A percentile compares a stretch with the other conserved stretches of the same genome.
These are phyloP conservation scores for Diacarnus erythraeanus DNA, from an alignment of 37 sponge, comb jelly and placozoan species.

Conservation along the genomic window DNA sequence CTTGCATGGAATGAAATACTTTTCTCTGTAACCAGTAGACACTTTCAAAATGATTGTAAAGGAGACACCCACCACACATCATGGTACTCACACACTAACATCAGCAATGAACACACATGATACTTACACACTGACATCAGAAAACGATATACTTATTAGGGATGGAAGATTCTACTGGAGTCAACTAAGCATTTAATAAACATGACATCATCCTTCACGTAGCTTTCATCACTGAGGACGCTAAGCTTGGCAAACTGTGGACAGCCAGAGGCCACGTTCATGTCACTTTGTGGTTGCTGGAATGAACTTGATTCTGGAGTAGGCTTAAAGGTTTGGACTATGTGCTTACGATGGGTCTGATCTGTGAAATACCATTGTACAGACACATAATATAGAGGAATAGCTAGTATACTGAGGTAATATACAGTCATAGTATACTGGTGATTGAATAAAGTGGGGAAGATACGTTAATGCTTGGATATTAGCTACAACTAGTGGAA, in stretches of 20 bases:
- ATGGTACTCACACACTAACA: too few species aligned
- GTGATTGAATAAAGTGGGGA: not conserved
- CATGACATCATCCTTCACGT: constrained; percentile 67
- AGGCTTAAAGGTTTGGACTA: constrained; percentile 88
- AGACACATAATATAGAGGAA: not conserved
- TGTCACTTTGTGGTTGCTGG: constrained; percentile 48
- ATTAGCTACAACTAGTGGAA: too few species aligned
- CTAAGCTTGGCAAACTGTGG: constrained; percentile 63
- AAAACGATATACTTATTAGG: too few species aligned
- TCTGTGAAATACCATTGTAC: constrained; percentile 36
- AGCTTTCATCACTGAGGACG: constrained; percentile 31
- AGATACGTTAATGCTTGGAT: too few species aligned
- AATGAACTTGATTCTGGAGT: constrained; percentile 35
- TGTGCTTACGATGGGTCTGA: constrained; percentile 62
- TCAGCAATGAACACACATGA: too few species aligned
- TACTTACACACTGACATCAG: not conserved
- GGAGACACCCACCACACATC: too few species aligned
- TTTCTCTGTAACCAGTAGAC: too few species aligned
- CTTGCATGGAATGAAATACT: too few species aligned
- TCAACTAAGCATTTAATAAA: constrained; percentile 69
- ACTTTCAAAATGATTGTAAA: too few species aligned
- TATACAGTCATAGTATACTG: too few species aligned
- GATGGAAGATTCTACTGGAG: constrained; percentile 48
- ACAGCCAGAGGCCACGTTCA: constrained; percentile 75
- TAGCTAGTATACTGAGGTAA: too few species aligned